Conservation (phyloP, 2,888 invertebrate species). For the Sclerodermus sp. region DNA sequence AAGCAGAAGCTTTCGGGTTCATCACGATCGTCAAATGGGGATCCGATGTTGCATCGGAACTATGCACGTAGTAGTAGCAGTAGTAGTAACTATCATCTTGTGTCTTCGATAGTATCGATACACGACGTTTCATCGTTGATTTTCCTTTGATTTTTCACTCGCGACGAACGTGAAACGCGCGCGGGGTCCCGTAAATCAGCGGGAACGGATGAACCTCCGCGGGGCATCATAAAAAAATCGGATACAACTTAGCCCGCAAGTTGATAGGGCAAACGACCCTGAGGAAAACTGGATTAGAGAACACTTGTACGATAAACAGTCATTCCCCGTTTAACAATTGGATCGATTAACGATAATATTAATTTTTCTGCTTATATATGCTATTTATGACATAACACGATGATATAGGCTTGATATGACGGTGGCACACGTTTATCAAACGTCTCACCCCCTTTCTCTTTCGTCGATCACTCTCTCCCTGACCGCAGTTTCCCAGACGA, state of each 20-base stretch:
- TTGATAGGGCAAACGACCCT: not conserved
- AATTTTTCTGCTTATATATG: constrained; percentile 21
- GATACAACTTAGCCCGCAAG: too few species aligned
- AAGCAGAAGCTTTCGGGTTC: too few species aligned
- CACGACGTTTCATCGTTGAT: not conserved
- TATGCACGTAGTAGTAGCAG: too few species aligned
- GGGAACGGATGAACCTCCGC: not conserved
- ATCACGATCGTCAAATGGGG: too few species aligned
- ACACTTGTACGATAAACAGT: constrained; percentile 23
- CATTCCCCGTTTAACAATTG: constrained; percentile 45
- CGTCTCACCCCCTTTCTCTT: constrained; percentile 8
- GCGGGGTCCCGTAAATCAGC: not conserved
- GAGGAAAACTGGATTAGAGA: constrained; percentile 11
- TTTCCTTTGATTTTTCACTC: constrained; percentile 9
- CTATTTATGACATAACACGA: constrained; percentile 48
- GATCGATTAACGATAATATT: constrained; percentile 45
- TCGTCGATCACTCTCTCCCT: too few species aligned
- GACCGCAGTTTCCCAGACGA: too few species aligned
- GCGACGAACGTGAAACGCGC: too few species aligned
- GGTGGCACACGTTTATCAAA: constrained; percentile 38
- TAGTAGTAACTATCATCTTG: too few species aligned
- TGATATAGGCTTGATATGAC: constrained; percentile 58
- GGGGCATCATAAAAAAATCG: too few species aligned
- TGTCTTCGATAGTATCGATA: not conserved
- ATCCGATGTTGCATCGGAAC: too few species aligned